Percentiles rank a stretch among this genome's conserved stretches.
These are phyloP conservation scores for Marasmarcha lunaedactyla DNA, from an alignment of 2,888 invertebrate species.

Conservation along the genomic window DNA sequence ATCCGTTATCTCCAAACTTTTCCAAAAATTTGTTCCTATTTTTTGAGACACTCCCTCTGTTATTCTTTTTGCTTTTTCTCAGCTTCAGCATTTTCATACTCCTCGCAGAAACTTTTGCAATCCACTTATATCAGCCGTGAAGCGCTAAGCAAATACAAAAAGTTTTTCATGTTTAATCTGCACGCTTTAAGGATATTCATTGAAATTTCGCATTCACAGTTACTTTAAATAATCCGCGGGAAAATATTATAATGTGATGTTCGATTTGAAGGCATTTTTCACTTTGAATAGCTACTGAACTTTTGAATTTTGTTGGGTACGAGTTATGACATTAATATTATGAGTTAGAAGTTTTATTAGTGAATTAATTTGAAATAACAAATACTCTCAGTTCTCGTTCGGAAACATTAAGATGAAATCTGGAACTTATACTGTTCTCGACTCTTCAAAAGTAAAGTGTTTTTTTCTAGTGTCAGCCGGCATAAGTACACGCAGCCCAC, in stretches of 20 bases:
- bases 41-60: conserved; percentile 56
- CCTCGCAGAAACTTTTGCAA: conserved; percentile 66
- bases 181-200: conserved; percentile 62
- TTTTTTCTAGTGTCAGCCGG: too few relatives aligned
- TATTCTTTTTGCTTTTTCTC: conserved; percentile 46
- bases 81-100: conserved; percentile 60
- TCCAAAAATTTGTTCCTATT: conserved; percentile 39
- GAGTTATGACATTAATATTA: too few relatives aligned
- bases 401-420: too few relatives aligned
- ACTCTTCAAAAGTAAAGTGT: too few relatives aligned
- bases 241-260: conserved; percentile 21
- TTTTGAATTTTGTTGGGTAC: conserved; percentile 1
- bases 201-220: conserved; percentile 49
- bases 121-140: conserved; percentile 68
- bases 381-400: too few relatives aligned
- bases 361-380: too few relatives aligned
- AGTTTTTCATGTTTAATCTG: conserved; percentile 63
- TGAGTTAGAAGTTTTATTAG: too few relatives aligned
- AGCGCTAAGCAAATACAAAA: conserved; percentile 67
- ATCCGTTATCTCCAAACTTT: conserved; percentile 9
- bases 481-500: too few relatives aligned
- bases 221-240: conserved; percentile 55
- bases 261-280: conserved; percentile 23
- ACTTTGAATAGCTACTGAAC: conserved; percentile 1
- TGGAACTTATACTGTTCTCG: too few relatives aligned